phyloP scores from a whole-genome alignment of 2,888 invertebrate species.

The Cataglyphis livida region DNA sequence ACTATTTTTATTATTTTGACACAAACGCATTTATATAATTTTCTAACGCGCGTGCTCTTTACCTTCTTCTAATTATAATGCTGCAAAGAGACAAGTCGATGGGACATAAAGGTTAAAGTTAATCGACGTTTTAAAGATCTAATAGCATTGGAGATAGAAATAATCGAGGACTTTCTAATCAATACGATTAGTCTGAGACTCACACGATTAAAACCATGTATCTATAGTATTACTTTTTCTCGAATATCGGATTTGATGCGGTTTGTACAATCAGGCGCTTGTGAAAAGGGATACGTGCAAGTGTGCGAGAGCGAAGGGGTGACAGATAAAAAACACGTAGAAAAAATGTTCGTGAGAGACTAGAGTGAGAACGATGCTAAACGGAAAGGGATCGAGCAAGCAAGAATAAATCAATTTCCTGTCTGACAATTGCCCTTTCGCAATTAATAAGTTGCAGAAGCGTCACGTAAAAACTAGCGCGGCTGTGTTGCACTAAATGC shows the following conservation, averaged over 20 bases:
- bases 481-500: slow-evolving; percentile 59
- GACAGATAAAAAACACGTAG: slow-evolving; percentile 49
- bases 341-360: slow-evolving; percentile 38
- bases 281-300: slow-evolving; percentile 49
- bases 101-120: slow-evolving; percentile 36
- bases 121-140: slow-evolving; percentile 41
- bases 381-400: slow-evolving; percentile 42
- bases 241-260: slow-evolving; percentile 13
- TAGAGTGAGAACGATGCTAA: slow-evolving; percentile 14
- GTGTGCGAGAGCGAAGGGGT: slow-evolving; percentile 21
- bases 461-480: slow-evolving; percentile 71
- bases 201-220: neutral
- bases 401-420: slow-evolving; percentile 77
- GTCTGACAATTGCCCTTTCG: slow-evolving; percentile 80
- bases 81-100: slow-evolving; percentile 14
- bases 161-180: slow-evolving; percentile 4
- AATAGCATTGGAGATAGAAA: slow-evolving; percentile 25
- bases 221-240: neutral
- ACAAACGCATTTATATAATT: slow-evolving; percentile 22
- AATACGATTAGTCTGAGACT: slow-evolving; percentile 1
- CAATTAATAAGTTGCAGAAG: slow-evolving; percentile 79
- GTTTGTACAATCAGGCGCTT: slow-evolving; percentile 9
- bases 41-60: neutral
- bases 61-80: slow-evolving; percentile 27
- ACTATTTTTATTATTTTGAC: neutral